A percentile compares a stretch with the other conserved stretches of the same genome.
Conservation (phyloP, 1,140 invertebrate genomes). For the Drosophila nikananu region DNA sequence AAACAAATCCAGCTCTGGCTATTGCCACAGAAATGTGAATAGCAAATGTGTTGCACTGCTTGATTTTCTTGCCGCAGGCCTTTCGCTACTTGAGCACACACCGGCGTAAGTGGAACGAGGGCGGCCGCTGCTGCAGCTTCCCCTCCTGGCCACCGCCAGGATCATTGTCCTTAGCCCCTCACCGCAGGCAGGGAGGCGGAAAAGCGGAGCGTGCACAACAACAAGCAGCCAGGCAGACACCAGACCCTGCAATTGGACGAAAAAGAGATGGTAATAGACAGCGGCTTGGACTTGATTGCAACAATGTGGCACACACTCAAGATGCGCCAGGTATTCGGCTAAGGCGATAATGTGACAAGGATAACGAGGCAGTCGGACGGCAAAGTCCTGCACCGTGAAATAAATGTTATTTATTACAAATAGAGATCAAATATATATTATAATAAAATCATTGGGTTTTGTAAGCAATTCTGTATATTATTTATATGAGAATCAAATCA, state of each 20-base stretch:
- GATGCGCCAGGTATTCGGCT: constrained; percentile 75
- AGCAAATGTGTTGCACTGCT: constrained; percentile 70
- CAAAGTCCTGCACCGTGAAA: constrained; percentile 14
- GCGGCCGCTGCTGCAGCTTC: constrained; percentile 10
- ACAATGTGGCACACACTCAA: constrained; percentile 75
- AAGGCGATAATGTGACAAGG: constrained; percentile 83
- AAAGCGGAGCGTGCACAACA: constrained; percentile 70
- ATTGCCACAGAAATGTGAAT: constrained; percentile 21
- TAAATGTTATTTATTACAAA: not conserved
- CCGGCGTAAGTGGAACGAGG: constrained; percentile 41
- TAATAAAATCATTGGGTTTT: not conserved
- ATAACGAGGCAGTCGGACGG: constrained; percentile 66
- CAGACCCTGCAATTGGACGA: constrained; percentile 20
- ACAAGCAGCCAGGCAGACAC: constrained; percentile 19
- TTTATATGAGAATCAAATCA: not conserved
- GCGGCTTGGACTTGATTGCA: constrained; percentile 65
- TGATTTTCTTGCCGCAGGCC: constrained; percentile 74
- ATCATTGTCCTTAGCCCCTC: constrained; percentile 63
- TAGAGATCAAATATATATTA: not conserved
- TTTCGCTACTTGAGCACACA: constrained; percentile 81
- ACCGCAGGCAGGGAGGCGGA: constrained; percentile 49
- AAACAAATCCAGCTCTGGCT: not conserved
- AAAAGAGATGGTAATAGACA: constrained; percentile 44
- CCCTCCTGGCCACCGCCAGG: not conserved
- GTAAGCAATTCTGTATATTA: not conserved